Conservation (phyloP, 2,113 vertebrate genomes). For the Gnathonemus echidnorhynchus region DNA sequence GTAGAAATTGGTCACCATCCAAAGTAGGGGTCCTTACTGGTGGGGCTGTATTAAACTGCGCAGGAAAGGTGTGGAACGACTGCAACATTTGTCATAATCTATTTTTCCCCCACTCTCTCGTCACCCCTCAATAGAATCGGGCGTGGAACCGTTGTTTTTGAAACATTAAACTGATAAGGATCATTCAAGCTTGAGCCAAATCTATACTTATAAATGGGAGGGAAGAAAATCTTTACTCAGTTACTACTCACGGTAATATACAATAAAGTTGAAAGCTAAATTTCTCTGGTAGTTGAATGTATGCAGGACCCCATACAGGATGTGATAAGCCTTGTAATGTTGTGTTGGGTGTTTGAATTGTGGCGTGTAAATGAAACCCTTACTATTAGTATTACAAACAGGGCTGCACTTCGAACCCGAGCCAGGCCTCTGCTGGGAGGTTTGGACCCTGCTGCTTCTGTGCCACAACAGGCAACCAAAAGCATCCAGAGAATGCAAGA, state of each 20-base stretch:
- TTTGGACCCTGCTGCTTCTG: not conserved
- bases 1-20: conserved; percentile 10
- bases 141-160: not conserved
- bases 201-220: not conserved
- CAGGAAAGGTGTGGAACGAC: conserved; percentile 29
- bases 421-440: not conserved
- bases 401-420: not conserved
- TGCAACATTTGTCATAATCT: not conserved
- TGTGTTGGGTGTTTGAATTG: not conserved
- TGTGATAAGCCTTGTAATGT: not conserved
- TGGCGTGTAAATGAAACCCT: not conserved
- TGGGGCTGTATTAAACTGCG: conserved; percentile 21
- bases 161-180: conserved; percentile 23
- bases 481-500: not conserved
- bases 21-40: conserved; percentile 26
- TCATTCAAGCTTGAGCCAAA: conserved; percentile 15
- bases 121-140: conserved; percentile 26
- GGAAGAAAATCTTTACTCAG: not conserved
- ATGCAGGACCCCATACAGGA: too few species aligned
- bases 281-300: not conserved
- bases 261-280: not conserved
- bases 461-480: not conserved
- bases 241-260: not conserved
- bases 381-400: not conserved
- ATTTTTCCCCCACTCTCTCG: conserved; percentile 10